These are phyloP conservation scores for Calidris pugnax DNA, from an alignment of 2,113 vertebrate genomes.

Conservation along the genomic window DNA sequence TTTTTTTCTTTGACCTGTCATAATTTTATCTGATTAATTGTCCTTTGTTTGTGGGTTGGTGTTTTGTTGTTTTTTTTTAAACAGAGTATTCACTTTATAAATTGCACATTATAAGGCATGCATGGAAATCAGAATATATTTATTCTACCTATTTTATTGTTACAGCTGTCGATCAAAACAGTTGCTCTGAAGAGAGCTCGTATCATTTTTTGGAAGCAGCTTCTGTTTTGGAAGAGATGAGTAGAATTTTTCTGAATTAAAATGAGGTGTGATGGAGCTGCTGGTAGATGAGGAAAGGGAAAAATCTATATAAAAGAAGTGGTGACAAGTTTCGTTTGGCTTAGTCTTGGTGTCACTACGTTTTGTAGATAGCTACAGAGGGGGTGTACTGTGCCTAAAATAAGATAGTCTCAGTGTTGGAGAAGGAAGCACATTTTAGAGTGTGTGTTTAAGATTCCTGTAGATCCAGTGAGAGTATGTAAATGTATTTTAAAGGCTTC, in stretches of 20 bases:
- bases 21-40: background rate
- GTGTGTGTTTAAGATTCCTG: background rate
- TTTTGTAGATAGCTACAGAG: background rate
- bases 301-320: background rate
- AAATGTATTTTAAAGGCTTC: background rate
- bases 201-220: background rate
- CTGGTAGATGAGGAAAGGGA: background rate
- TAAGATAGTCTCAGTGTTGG: background rate
- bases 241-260: slow-evolving; percentile 9
- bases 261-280: background rate
- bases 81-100: background rate
- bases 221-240: slow-evolving; percentile 6
- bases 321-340: background rate
- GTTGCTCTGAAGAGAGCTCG: background rate
- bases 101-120: background rate
- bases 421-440: background rate
- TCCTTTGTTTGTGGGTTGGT: background rate
- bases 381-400: background rate
- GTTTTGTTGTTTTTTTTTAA: background rate
- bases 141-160: background rate
- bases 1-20: background rate
- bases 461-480: background rate
- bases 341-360: background rate
- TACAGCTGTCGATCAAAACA: background rate
- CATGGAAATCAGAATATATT: background rate